Conservation (phyloP, 2,113 vertebrate genomes). For the Nesogale talazaci region DNA sequence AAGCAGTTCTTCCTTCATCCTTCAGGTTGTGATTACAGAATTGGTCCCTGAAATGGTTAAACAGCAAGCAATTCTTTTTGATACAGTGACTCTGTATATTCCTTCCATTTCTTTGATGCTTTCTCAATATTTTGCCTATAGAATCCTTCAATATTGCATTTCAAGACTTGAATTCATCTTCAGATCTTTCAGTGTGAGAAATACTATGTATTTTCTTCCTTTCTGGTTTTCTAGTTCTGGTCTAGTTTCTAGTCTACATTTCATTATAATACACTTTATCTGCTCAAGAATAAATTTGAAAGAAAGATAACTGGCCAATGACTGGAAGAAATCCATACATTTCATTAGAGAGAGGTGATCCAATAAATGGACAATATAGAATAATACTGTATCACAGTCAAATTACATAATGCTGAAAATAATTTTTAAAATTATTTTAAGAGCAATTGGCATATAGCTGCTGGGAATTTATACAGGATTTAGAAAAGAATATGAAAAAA, state of each 20-base stretch:
- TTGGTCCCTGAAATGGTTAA: background rate
- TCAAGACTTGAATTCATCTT: no score
- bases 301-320: background rate
- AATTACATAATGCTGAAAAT: background rate
- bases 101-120: background rate
- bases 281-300: background rate
- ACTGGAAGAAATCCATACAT: background rate
- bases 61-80: background rate
- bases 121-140: background rate
- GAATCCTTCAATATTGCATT: no score
- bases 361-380: background rate
- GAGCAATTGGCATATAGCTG: background rate
- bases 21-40: background rate
- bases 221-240: background rate
- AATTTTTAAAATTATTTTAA: background rate
- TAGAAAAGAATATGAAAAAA: no score
- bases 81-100: background rate
- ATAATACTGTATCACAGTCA: background rate
- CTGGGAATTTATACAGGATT: no score
- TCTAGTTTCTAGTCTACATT: background rate
- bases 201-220: background rate
- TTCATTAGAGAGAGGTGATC: background rate
- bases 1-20: background rate
- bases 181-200: background rate
- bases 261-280: background rate